phyloP scores from a whole-genome alignment of 2,888 invertebrate species.

The Myopa tessellatipennis region DNA sequence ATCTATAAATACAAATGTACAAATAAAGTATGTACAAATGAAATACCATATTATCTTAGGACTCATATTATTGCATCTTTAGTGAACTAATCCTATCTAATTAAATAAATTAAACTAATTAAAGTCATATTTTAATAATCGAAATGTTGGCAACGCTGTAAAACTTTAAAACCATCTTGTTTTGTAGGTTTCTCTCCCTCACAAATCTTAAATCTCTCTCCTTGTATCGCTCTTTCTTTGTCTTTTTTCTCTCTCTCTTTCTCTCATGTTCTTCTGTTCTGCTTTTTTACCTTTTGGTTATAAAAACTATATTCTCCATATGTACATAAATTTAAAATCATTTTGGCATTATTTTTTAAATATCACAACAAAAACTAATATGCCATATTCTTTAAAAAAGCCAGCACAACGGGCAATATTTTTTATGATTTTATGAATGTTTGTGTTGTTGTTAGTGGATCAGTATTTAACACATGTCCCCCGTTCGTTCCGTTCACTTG shows the following conservation, averaged over 20 bases:
- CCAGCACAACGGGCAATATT: neutral
- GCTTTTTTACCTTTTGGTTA: constrained; percentile 8
- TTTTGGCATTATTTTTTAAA: constrained; percentile 11
- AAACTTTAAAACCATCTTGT: no score
- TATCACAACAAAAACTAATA: neutral
- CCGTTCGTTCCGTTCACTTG: constrained; percentile 21
- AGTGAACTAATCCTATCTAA: no score
- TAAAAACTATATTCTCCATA: constrained; percentile 28
- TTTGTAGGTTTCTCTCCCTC: no score
- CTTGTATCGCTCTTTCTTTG: neutral
- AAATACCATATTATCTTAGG: no score
- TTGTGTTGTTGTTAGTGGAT: constrained; percentile 18
- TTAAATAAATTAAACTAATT: no score
- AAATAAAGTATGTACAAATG: no score
- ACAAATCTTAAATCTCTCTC: neutral
- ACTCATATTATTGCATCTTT: no score
- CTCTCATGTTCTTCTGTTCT: constrained; percentile 14
- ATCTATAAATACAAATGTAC: no score
- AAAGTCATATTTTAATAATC: no score
- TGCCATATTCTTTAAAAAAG: constrained; percentile 4
- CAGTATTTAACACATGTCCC: constrained; percentile 15
- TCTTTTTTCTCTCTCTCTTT: neutral
- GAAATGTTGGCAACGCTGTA: no score
- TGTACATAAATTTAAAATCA: constrained; percentile 2
- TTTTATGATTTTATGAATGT: neutral